Evolutionary conservation across 2,888 invertebrate genomes (phyloP).

Genomic region (Synergus itoensis): DNA sequence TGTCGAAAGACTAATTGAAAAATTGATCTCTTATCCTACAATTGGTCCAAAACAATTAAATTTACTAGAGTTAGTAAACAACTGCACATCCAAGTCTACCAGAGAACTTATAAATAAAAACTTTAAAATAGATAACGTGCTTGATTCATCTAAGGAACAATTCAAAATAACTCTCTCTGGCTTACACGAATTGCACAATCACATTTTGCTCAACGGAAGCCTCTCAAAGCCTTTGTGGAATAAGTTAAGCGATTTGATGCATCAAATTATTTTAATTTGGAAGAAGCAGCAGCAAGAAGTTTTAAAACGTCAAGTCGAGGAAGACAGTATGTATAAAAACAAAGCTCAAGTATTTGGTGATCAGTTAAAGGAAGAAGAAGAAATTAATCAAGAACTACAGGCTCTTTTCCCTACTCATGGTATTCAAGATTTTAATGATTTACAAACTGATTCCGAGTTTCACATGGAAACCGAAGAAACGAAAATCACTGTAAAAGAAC

Average conservation of each 20-base stretch:
- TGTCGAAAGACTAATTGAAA: constrained; percentile 73
- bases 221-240: constrained; percentile 78
- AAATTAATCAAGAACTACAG: constrained; percentile 83
- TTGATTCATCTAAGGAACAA: constrained; percentile 76
- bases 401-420: constrained; percentile 86
- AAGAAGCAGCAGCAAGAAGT: constrained; percentile 86
- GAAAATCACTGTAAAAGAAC: neutral
- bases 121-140: constrained; percentile 60
- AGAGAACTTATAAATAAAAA: constrained; percentile 75
- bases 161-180: constrained; percentile 85
- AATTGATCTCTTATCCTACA: constrained; percentile 80
- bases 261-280: constrained; percentile 86
- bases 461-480: constrained; percentile 68
- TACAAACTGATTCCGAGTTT: constrained; percentile 76
- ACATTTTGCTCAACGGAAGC: constrained; percentile 80
- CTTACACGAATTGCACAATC: constrained; percentile 84
- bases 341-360: constrained; percentile 83
- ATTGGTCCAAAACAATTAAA: constrained; percentile 70
- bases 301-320: constrained; percentile 84
- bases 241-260: constrained; percentile 80
- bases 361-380: constrained; percentile 85
- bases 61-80: constrained; percentile 77
- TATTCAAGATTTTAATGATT: constrained; percentile 85
- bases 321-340: constrained; percentile 88
- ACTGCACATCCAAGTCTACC: constrained; percentile 77